These are phyloP conservation scores for Hesperophylax magnus DNA, from an alignment of 1,140 invertebrate species.

Conservation along the genomic window DNA sequence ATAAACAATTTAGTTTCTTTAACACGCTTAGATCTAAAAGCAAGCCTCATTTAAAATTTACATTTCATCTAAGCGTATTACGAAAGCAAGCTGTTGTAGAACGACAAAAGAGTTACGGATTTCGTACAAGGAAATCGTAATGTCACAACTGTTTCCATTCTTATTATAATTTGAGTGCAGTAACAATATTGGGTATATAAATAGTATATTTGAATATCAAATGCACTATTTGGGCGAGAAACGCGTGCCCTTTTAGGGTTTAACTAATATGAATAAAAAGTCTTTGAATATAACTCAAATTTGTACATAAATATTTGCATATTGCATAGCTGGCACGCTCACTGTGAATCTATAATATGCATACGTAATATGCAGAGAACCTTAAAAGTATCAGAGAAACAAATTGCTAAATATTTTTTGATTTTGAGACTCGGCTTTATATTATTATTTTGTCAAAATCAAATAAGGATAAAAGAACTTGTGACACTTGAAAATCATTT, in stretches of 20 bases:
- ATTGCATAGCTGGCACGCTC: conserved; percentile 35
- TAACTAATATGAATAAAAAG: conserved; percentile 15
- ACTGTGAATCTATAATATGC: conserved; percentile 26
- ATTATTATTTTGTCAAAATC: no score
- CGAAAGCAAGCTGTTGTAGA: neutral
- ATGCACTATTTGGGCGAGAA: conserved; percentile 15
- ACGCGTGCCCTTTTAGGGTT: conserved; percentile 20
- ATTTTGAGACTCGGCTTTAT: no score
- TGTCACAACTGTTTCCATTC: conserved; percentile 6
- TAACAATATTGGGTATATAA: conserved; percentile 1
- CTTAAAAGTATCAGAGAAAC: no score
- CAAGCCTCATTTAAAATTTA: neutral
- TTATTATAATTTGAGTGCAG: conserved; percentile 14
- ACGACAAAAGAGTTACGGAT: conserved; percentile 1
- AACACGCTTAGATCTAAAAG: neutral
- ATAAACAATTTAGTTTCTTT: neutral
- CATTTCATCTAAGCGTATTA: conserved; percentile 2
- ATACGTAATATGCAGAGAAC: neutral
- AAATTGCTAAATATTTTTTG: no score
- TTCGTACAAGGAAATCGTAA: neutral
- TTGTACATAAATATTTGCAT: conserved; percentile 55
- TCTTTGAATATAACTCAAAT: conserved; percentile 21
- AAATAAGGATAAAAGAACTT: no score
- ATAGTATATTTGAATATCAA: conserved; percentile 43
- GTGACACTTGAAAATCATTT: no score